Conservation (phyloP, 1,140 invertebrate species). For the Ips typographus region DNA sequence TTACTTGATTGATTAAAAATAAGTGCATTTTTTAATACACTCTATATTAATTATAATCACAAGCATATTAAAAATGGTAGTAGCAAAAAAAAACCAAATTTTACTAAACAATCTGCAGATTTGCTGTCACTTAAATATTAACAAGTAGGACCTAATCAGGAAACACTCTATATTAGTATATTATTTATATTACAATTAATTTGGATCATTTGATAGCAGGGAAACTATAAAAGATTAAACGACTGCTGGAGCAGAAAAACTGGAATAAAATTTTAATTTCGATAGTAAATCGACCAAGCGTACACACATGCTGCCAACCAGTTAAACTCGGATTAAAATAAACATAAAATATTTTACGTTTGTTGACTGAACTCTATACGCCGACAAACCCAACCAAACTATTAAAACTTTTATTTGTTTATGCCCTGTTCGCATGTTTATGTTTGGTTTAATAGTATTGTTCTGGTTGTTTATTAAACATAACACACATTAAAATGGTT, state of each 20-base stretch:
- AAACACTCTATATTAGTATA: too few species aligned
- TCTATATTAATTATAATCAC: too few species aligned
- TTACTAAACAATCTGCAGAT: too few species aligned
- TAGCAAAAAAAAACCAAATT: too few species aligned
- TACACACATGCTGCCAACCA: slow-evolving; percentile 32
- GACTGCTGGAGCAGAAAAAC: neutral
- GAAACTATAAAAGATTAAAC: slow-evolving; percentile 22
- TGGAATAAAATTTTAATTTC: slow-evolving; percentile 25
- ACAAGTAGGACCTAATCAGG: too few species aligned
- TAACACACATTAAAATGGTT: slow-evolving; percentile 37
- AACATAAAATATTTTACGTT: slow-evolving; percentile 45
- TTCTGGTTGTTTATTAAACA: slow-evolving; percentile 48
- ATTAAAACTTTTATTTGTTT: slow-evolving; percentile 47
- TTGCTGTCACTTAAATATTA: too few species aligned
- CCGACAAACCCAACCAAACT: slow-evolving; percentile 44
- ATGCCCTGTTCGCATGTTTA: slow-evolving; percentile 41
- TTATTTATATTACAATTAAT: too few species aligned
- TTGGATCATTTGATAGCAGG: neutral
- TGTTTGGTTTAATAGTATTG: slow-evolving; percentile 27
- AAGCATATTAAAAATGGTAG: too few species aligned
- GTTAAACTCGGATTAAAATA: slow-evolving; percentile 34
- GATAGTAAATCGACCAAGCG: slow-evolving; percentile 33
- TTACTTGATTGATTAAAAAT: too few species aligned
- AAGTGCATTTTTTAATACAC: too few species aligned
- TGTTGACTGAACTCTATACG: slow-evolving; percentile 40